Conservation (phyloP, 2,113 vertebrate species). For the Prionailurus bengalensis region DNA sequence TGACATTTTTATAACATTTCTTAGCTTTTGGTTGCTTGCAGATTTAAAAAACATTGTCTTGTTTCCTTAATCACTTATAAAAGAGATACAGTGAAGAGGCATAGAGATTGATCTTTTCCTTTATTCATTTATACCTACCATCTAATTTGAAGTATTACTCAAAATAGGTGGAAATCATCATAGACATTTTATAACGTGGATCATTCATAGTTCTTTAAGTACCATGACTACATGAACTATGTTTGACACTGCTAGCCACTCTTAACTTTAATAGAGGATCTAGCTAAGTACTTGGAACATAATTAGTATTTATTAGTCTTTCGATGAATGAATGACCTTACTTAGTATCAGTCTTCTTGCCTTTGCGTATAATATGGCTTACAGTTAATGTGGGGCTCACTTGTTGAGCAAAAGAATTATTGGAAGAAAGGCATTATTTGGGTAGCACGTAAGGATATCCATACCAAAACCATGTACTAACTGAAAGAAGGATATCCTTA, state of each 20-base stretch:
- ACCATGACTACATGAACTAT: background rate
- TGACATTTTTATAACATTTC: background rate
- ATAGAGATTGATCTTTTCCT: background rate
- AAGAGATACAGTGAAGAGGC: background rate
- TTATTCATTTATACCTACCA: background rate
- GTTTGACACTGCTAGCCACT: background rate
- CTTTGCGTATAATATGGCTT: slow-evolving; percentile 10
- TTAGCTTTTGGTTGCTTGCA: slow-evolving; percentile 13
- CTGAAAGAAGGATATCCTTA: background rate
- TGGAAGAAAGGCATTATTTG: background rate
- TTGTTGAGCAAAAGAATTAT: slow-evolving; percentile 18
- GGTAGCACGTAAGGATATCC: background rate
- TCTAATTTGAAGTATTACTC: slow-evolving; percentile 42
- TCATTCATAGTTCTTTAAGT: background rate
- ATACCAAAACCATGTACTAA: background rate
- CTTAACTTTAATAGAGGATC: background rate
- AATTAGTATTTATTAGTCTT: background rate
- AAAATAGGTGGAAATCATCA: background rate
- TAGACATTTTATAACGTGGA: background rate
- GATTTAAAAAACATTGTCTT: slow-evolving; percentile 34
- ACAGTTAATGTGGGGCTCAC: background rate
- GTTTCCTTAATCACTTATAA: slow-evolving; percentile 17
- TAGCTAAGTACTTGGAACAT: background rate
- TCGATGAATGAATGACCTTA: background rate
- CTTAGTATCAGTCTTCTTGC: background rate